A percentile compares a stretch with the other conserved stretches of the same genome.
Evolutionary conservation across 2,113 vertebrate genomes (phyloP).

Genomic region (Apistogramma diplotaenia): DNA sequence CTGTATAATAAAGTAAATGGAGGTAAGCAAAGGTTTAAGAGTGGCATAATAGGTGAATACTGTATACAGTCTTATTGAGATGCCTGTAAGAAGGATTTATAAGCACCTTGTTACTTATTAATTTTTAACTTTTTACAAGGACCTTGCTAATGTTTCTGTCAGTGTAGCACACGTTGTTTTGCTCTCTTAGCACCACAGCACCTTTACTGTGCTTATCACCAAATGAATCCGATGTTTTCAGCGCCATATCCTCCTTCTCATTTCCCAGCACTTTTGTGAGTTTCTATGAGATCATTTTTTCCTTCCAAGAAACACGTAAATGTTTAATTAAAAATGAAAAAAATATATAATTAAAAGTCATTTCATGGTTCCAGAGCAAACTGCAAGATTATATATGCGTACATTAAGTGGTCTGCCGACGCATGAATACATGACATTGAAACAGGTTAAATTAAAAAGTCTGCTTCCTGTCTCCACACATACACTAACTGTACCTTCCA

Average conservation of each 20-base stretch:
- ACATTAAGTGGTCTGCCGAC: not conserved
- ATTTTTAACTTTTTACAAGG: not conserved
- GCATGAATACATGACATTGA: conserved; percentile 7
- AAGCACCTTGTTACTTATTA: not conserved
- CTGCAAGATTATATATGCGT: not conserved
- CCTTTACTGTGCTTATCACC: not conserved
- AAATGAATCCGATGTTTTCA: not conserved
- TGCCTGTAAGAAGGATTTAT: not conserved
- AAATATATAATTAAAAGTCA: not conserved
- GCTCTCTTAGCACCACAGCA: not conserved
- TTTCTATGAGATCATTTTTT: not conserved
- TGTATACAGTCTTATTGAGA: no score
- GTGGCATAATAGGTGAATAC: not conserved
- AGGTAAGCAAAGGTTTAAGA: not conserved
- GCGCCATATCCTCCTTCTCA: not conserved
- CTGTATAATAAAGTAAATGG: not conserved
- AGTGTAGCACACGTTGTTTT: not conserved
- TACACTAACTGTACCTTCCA: conserved; percentile 2
- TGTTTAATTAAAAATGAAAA: not conserved
- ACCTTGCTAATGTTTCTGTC: not conserved
- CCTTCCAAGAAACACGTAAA: not conserved
- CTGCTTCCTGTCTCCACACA: not conserved
- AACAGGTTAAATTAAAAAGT: conserved; percentile 14
- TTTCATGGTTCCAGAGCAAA: not conserved
- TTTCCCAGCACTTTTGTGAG: not conserved